A percentile compares a stretch with the other conserved stretches of the same genome.
Conservation (phyloP, 2,888 invertebrate genomes). For the Clistopyga incitator region DNA sequence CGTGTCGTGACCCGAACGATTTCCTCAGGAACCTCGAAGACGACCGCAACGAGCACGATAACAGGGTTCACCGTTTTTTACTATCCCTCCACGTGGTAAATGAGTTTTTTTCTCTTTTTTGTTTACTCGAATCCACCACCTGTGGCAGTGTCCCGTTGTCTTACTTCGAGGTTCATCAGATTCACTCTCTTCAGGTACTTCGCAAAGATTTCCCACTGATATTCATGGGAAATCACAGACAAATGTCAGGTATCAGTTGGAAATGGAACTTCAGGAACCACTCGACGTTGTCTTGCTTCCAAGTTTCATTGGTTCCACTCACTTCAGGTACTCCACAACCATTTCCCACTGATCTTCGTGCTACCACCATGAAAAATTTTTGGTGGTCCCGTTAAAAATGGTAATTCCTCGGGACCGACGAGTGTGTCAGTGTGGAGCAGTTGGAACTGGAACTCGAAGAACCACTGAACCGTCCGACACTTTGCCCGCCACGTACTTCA, state of each 20-base stretch:
- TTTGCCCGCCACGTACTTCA: conserved; percentile 14
- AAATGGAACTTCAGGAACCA: too few relatives aligned
- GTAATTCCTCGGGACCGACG: background rate
- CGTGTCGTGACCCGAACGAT: conserved; percentile 11
- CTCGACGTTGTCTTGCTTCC: background rate
- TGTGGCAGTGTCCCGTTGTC: background rate
- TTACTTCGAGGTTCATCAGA: background rate
- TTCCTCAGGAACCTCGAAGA: background rate
- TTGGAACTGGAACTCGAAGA: too few relatives aligned
- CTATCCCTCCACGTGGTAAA: conserved; percentile 5
- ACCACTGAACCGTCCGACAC: background rate
- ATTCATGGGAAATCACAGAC: background rate
- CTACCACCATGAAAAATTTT: background rate
- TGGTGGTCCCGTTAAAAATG: background rate
- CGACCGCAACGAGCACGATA: conserved; percentile 18
- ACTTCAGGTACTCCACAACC: background rate
- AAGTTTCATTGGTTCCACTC: background rate
- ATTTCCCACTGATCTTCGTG: background rate
- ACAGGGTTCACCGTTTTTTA: background rate
- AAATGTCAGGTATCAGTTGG: too few relatives aligned
- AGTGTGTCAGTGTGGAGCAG: background rate
- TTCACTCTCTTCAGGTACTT: background rate
- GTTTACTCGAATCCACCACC: conserved; percentile 7
- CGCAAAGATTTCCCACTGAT: background rate
- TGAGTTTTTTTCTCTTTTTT: background rate